Evolutionary conservation across 2,113 vertebrate species (phyloP).

Genomic region (Poeciliopsis retropinna): DNA sequence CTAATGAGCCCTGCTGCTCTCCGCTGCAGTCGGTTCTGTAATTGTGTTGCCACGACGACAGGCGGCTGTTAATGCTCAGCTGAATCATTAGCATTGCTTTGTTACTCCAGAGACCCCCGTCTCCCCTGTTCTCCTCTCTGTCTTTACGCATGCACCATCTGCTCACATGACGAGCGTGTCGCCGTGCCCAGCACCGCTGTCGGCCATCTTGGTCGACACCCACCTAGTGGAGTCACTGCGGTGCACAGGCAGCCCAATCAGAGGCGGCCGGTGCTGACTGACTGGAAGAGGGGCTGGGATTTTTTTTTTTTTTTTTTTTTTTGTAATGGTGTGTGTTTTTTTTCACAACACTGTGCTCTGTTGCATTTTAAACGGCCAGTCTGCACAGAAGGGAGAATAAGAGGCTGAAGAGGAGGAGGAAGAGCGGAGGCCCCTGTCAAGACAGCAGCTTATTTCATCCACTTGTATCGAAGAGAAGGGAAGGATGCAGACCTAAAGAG

Average conservation of each 20-base stretch:
- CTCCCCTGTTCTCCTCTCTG: not conserved
- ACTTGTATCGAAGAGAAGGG: conserved; percentile 54
- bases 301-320: conserved; percentile 11
- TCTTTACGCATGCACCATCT: conserved; percentile 79
- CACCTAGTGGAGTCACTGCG: conserved; percentile 88
- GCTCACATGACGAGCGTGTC: conserved; percentile 88
- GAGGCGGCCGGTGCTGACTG: conserved; percentile 63
- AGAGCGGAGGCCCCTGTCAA: conserved; percentile 49
- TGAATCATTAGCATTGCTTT: conserved; percentile 77
- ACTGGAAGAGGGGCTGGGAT: conserved; percentile 70
- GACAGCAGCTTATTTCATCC: conserved; percentile 51
- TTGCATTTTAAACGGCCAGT: conserved; percentile 60
- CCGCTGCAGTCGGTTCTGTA: conserved; percentile 15
- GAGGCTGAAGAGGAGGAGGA: conserved; percentile 32
- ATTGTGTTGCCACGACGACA: conserved; percentile 15
- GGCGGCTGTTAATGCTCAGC: conserved; percentile 53
- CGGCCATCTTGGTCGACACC: conserved; percentile 99
- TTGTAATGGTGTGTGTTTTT: no score
- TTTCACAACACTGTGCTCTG: conserved; percentile 36
- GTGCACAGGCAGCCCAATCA: conserved; percentile 83
- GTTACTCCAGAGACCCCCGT: conserved; percentile 77
- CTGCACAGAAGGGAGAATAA: conserved; percentile 48
- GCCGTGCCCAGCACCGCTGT: conserved; percentile 86
- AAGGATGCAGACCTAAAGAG: conserved; percentile 59
- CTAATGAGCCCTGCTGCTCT: not conserved